Conservation (phyloP, 1,140 invertebrate genomes). For the Zeugodacus cucurbitae region DNA sequence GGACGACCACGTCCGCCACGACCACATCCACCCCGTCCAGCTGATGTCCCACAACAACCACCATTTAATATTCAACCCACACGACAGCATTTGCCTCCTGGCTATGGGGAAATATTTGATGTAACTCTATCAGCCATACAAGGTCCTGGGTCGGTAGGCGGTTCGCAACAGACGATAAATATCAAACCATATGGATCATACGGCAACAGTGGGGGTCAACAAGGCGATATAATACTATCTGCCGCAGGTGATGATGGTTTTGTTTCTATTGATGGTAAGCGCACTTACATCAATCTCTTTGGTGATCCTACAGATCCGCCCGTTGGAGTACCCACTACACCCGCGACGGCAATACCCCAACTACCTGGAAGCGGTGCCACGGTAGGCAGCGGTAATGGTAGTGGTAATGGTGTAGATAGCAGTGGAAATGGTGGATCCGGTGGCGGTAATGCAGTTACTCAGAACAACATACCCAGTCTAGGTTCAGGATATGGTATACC, state of each 20-base stretch:
- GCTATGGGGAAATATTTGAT: slow-evolving; percentile 85
- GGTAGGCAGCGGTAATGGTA: not conserved
- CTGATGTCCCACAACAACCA: slow-evolving; percentile 65
- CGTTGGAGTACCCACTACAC: slow-evolving; percentile 50
- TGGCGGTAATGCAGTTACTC: slow-evolving; percentile 54
- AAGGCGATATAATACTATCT: slow-evolving; percentile 80
- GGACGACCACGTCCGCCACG: slow-evolving; percentile 66
- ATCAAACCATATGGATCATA: slow-evolving; percentile 62
- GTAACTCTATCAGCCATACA: slow-evolving; percentile 89
- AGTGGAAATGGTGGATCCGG: slow-evolving; percentile 22
- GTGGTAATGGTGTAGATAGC: not conserved
- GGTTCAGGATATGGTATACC: slow-evolving; percentile 69
- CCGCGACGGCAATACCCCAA: slow-evolving; percentile 57
- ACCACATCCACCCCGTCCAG: slow-evolving; percentile 58
- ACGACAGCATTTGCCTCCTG: slow-evolving; percentile 63
- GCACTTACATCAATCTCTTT: slow-evolving; percentile 88
- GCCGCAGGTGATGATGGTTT: slow-evolving; percentile 83
- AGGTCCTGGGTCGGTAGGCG: slow-evolving; percentile 74
- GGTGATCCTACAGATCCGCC: slow-evolving; percentile 70
- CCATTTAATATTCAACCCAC: slow-evolving; percentile 59
- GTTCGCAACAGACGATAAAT: slow-evolving; percentile 65
- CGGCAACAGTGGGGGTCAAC: slow-evolving; percentile 62
- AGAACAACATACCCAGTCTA: slow-evolving; percentile 56
- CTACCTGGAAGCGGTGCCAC: slow-evolving; percentile 48
- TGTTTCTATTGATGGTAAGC: slow-evolving; percentile 91